These are phyloP conservation scores for Schrankia costaestrigalis DNA, from an alignment of 2,888 invertebrate genomes.

Conservation along the genomic window DNA sequence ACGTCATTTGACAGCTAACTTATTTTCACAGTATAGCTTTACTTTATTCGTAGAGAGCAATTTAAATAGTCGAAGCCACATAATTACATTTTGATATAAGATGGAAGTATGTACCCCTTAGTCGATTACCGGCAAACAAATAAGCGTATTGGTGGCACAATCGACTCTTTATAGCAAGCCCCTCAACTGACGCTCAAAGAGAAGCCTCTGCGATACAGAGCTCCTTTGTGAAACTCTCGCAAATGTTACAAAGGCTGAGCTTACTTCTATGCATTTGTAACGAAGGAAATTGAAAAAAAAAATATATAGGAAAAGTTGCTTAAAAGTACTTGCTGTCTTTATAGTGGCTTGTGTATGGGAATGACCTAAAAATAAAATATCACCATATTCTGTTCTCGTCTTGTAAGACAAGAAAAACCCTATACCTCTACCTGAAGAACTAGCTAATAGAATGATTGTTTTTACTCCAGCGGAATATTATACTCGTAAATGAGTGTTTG, in stretches of 20 bases:
- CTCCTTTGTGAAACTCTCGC: slow-evolving; percentile 50
- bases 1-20: no score
- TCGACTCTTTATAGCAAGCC: slow-evolving; percentile 60
- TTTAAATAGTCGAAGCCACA: slow-evolving; percentile 29
- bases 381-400: no score
- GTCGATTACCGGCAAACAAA: slow-evolving; percentile 72
- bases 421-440: no score
- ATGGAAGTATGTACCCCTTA: slow-evolving; percentile 25
- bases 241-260: slow-evolving; percentile 52
- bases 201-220: slow-evolving; percentile 49
- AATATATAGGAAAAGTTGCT: no score
- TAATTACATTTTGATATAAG: slow-evolving; percentile 29
- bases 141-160: slow-evolving; percentile 67
- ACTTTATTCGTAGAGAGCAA: not conserved
- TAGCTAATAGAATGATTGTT: no score
- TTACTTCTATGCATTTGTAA: slow-evolving; percentile 19
- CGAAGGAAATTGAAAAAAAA: no score
- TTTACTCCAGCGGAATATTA: no score
- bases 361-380: no score
- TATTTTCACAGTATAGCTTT: not conserved
- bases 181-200: slow-evolving; percentile 66
- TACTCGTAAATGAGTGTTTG: no score
- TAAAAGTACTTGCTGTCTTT: no score
- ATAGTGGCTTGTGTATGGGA: no score
- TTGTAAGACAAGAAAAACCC: no score